Evolutionary conservation across 2,797 vertebrate genomes (phyloP).

Genomic region (Holocentrus rufus): DNA sequence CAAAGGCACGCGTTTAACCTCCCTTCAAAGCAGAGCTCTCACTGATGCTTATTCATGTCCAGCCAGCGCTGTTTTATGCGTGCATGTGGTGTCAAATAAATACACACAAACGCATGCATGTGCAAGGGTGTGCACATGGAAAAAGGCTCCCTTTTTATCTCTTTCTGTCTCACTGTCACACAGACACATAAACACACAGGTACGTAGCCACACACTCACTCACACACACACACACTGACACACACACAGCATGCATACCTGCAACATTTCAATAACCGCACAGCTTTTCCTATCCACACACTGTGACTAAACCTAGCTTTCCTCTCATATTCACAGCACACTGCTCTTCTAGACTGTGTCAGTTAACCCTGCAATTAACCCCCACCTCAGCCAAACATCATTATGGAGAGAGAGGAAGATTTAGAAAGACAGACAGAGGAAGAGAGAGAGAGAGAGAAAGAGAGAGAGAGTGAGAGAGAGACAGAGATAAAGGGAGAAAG

Average conservation of each 20-base stretch:
- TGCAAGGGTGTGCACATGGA: not conserved
- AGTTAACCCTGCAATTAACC: constrained; percentile 76
- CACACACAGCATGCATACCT: constrained; percentile 28
- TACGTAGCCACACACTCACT: not conserved
- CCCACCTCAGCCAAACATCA: constrained; percentile 69
- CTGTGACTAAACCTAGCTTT: constrained; percentile 61
- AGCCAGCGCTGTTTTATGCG: constrained; percentile 48
- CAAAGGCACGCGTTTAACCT: constrained; percentile 66
- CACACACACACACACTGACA: constrained; percentile 36
- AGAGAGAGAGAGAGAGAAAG: not conserved
- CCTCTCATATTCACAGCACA: constrained; percentile 60
- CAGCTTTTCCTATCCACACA: constrained; percentile 16
- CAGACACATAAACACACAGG: constrained; percentile 1
- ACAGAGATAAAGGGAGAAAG: not conserved
- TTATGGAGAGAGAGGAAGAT: constrained; percentile 48
- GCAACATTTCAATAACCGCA: constrained; percentile 44
- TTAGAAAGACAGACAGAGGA: constrained; percentile 17
- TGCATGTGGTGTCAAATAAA: constrained; percentile 33
- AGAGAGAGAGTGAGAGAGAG: no score
- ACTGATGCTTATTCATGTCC: constrained; percentile 57
- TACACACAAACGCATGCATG: constrained; percentile 11
- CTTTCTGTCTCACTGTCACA: not conserved
- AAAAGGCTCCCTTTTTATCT: constrained; percentile 11
- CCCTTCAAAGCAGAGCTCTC: constrained; percentile 59
- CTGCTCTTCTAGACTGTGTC: constrained; percentile 46